Conservation (phyloP, 1,140 invertebrate genomes). For the Muscidifurax raptorellus region DNA sequence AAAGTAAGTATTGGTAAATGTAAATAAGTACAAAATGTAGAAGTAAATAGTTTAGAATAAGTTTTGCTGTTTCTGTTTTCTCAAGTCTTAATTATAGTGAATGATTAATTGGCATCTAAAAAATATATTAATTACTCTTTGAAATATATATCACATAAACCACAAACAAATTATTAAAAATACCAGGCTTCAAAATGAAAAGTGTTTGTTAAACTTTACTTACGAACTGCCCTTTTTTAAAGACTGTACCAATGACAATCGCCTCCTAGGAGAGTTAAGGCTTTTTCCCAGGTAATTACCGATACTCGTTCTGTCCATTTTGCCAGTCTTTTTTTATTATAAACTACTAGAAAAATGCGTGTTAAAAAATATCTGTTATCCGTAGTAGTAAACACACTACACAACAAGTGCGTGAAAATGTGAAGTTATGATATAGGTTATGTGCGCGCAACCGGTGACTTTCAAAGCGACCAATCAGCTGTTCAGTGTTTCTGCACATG, state of each 20-base stretch:
- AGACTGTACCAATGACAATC: conserved; percentile 70
- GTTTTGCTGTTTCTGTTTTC: too few relatives aligned
- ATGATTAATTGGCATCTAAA: not conserved
- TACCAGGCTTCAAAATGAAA: not conserved
- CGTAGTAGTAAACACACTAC: not conserved
- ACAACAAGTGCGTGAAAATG: not conserved
- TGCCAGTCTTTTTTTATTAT: not conserved
- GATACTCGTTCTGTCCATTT: conserved; percentile 65
- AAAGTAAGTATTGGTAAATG: not conserved
- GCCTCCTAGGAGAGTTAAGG: conserved; percentile 65
- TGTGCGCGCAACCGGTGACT: conserved; percentile 26
- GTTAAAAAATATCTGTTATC: not conserved
- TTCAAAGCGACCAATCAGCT: conserved; percentile 32
- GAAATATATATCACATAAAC: too few relatives aligned
- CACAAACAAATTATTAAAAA: too few relatives aligned
- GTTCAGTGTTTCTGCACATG: not conserved
- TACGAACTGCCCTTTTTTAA: conserved; percentile 70
- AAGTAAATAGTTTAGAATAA: too few relatives aligned
- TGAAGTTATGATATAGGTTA: not conserved
- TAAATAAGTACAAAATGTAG: not conserved
- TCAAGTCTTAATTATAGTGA: not conserved
- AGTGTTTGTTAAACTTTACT: conserved; percentile 53
- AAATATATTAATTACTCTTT: too few relatives aligned
- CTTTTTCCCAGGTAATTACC: conserved; percentile 58
- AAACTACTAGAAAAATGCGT: conserved; percentile 10